These are phyloP conservation scores for Zeuzera pyrina DNA, from an alignment of 2,888 invertebrate genomes.

Conservation along the genomic window DNA sequence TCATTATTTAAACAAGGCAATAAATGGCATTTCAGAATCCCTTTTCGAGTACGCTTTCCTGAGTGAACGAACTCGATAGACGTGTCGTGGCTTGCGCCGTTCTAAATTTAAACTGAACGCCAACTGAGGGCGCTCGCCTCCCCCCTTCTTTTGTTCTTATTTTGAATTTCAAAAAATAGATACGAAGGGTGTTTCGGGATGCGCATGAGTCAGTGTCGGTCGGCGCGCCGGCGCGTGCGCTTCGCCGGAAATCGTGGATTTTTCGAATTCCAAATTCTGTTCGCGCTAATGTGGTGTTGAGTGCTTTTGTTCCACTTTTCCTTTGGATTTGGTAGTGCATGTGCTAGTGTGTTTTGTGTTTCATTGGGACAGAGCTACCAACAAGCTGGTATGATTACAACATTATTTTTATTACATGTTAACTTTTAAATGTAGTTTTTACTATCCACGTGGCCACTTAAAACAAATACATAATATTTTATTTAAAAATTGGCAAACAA, in stretches of 20 bases:
- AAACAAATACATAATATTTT: no score
- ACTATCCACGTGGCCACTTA: no score
- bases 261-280: slow-evolving; percentile 24
- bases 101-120: slow-evolving; percentile 45
- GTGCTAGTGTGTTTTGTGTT: slow-evolving; percentile 2
- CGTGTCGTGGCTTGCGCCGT: slow-evolving; percentile 46
- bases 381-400: no score
- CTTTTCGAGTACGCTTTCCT: slow-evolving; percentile 35
- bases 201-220: slow-evolving; percentile 65
- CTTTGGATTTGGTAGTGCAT: slow-evolving; percentile 1
- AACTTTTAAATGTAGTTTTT: no score
- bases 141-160: slow-evolving; percentile 71
- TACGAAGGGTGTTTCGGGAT: slow-evolving; percentile 57
- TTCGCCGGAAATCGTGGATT: slow-evolving; percentile 24
- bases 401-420: no score
- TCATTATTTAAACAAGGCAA: slow-evolving; percentile 32
- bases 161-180: slow-evolving; percentile 66
- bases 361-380: no score
- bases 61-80: slow-evolving; percentile 60
- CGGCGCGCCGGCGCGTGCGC: slow-evolving; percentile 56
- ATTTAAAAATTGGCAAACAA: no score
- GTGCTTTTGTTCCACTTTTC: slow-evolving; percentile 16
- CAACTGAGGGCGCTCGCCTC: slow-evolving; percentile 61
- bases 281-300: slow-evolving; percentile 28
- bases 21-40: slow-evolving; percentile 34